Conservation (phyloP, 2,113 vertebrate species). For the Myanophis thanlyinensis region DNA sequence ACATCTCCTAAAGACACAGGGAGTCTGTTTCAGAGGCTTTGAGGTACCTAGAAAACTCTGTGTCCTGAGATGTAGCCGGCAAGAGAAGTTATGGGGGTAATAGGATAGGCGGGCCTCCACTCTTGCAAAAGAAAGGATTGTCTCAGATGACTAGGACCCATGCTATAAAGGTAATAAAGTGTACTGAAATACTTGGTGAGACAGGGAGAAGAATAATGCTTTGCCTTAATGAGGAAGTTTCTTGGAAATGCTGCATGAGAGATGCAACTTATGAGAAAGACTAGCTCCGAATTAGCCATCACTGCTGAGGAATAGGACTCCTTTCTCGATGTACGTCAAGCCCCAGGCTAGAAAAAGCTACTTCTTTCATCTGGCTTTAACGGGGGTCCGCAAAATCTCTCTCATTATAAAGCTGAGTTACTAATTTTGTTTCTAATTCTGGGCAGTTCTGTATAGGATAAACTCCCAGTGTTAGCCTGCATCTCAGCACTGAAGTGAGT, state of each 20-base stretch:
- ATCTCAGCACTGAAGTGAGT: background rate
- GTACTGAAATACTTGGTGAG: background rate
- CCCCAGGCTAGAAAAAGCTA: background rate
- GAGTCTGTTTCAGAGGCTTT: background rate
- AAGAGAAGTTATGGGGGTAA: background rate
- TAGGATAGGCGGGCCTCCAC: background rate
- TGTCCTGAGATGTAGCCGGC: background rate
- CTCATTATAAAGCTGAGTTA: background rate
- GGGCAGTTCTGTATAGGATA: accelerated
- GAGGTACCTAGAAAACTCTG: background rate
- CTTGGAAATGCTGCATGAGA: background rate
- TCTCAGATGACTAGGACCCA: background rate
- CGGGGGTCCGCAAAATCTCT: background rate
- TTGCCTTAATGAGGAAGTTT: background rate
- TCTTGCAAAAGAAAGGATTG: background rate
- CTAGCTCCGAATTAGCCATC: background rate
- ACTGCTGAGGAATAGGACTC: background rate
- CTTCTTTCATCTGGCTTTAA: background rate
- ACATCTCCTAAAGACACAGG: background rate
- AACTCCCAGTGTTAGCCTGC: background rate
- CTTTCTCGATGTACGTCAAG: background rate
- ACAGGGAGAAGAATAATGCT: background rate
- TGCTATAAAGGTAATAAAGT: background rate
- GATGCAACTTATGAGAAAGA: background rate
- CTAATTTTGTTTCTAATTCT: background rate